Evolutionary conservation across 2,888 invertebrate species (phyloP).

Genomic region (Hyalella azteca): DNA sequence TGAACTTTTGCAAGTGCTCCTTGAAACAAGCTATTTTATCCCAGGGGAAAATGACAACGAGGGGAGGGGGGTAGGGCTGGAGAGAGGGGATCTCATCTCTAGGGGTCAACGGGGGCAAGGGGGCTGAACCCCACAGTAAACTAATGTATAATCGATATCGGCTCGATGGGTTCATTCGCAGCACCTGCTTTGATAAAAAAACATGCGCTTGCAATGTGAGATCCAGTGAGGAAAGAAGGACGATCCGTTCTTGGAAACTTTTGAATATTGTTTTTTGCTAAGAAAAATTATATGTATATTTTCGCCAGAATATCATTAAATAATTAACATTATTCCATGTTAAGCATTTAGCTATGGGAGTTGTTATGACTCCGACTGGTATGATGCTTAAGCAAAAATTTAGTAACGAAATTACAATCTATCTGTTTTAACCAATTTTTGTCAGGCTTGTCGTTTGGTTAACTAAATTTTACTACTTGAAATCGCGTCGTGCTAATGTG

Average conservation of each 20-base stretch:
- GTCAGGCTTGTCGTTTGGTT: too few species aligned
- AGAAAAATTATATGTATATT: too few species aligned
- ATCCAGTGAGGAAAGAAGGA: constrained; percentile 15
- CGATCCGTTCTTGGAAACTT: constrained; percentile 12
- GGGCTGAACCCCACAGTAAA: constrained; percentile 17
- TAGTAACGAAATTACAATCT: too few species aligned
- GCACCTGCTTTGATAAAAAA: constrained; percentile 34
- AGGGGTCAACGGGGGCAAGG: not conserved
- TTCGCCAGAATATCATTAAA: too few species aligned
- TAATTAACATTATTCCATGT: too few species aligned
- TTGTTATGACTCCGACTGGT: too few species aligned
- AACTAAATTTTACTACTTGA: too few species aligned
- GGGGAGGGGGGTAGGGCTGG: too few species aligned
- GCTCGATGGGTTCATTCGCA: constrained; percentile 32
- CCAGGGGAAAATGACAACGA: not conserved
- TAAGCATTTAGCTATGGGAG: too few species aligned
- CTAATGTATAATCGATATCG: constrained; percentile 37
- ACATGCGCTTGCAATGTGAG: constrained; percentile 35
- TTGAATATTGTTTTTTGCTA: constrained; percentile 6
- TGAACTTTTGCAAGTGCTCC: constrained; percentile 31
- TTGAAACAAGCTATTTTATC: constrained; percentile 30
- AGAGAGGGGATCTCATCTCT: not conserved
- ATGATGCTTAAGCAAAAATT: too few species aligned
- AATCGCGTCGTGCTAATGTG: too few species aligned
- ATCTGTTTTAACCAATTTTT: too few species aligned